Percentiles rank a stretch among this genome's conserved stretches.
These are phyloP conservation scores for Tenthredo scrophulariae DNA, from an alignment of 2,888 invertebrate genomes.

Conservation along the genomic window DNA sequence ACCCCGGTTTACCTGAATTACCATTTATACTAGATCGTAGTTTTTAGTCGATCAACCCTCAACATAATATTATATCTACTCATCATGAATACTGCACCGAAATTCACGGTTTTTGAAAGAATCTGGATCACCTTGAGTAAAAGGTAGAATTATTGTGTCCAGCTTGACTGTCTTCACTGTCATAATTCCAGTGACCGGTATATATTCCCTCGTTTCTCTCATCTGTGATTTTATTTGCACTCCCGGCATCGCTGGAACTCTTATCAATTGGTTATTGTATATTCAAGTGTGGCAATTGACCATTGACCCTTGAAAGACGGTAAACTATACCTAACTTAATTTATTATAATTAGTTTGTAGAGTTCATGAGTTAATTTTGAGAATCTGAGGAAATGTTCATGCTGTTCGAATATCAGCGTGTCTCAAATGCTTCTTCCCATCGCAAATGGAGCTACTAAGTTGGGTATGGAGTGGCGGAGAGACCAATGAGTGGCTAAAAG, in stretches of 20 bases:
- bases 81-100: too few relatives aligned
- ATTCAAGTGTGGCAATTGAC: slow-evolving; percentile 4
- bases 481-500: slow-evolving; percentile 55
- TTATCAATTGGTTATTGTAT: neutral
- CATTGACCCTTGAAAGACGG: slow-evolving; percentile 3
- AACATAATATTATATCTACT: too few relatives aligned
- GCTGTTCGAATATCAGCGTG: slow-evolving; percentile 5
- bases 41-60: too few relatives aligned
- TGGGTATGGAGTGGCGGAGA: slow-evolving; percentile 26
- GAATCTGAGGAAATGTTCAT: neutral
- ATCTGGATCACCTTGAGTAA: neutral
- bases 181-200: neutral
- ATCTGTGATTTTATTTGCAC: neutral
- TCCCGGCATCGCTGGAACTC: neutral
- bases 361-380: neutral
- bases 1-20: too few relatives aligned
- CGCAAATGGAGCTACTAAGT: neutral
- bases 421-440: neutral
- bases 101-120: too few relatives aligned
- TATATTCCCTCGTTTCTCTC: neutral
- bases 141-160: neutral
- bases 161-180: neutral
- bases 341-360: slow-evolving; percentile 7
- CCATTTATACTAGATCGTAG: too few relatives aligned
- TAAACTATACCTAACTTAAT: neutral